These are phyloP conservation scores for Lateolabrax maculatus DNA, from an alignment of 2,797 vertebrate genomes.

Conservation along the genomic window DNA sequence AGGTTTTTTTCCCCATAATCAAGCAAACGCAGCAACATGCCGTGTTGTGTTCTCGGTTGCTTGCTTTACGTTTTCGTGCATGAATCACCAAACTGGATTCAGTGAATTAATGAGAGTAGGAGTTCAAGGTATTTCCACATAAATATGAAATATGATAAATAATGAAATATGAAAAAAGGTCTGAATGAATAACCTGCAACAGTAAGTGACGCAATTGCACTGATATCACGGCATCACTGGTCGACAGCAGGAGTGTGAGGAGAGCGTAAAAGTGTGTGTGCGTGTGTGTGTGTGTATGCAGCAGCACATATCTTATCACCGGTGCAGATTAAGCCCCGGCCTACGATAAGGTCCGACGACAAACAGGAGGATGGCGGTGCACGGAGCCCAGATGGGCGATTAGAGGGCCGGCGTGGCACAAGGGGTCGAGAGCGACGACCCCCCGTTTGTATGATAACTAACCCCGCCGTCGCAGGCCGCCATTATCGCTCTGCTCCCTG, in stretches of 20 bases:
- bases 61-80: neutral
- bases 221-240: slow-evolving; percentile 23
- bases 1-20: neutral
- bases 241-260: slow-evolving; percentile 38
- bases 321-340: slow-evolving; percentile 71
- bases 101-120: slow-evolving; percentile 14
- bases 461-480: slow-evolving; percentile 32
- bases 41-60: neutral
- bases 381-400: slow-evolving; percentile 69
- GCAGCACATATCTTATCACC: slow-evolving; percentile 69
- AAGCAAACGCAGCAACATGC: neutral
- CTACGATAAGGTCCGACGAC: slow-evolving; percentile 70
- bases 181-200: slow-evolving; percentile 12
- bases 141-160: no score
- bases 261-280: slow-evolving; percentile 7
- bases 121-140: slow-evolving; percentile 34
- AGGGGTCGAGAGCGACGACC: slow-evolving; percentile 37
- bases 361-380: slow-evolving; percentile 52
- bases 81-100: slow-evolving; percentile 21
- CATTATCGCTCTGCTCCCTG: slow-evolving; percentile 70
- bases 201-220: slow-evolving; percentile 23
- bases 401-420: slow-evolving; percentile 48
- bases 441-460: slow-evolving; percentile 64
- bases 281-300: slow-evolving; percentile 27
- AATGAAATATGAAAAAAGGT: no score